Base-by-base conservation (phyloP, 37 sponge, comb jelly and placozoan genomes). In the Ianthella basta region DNA sequence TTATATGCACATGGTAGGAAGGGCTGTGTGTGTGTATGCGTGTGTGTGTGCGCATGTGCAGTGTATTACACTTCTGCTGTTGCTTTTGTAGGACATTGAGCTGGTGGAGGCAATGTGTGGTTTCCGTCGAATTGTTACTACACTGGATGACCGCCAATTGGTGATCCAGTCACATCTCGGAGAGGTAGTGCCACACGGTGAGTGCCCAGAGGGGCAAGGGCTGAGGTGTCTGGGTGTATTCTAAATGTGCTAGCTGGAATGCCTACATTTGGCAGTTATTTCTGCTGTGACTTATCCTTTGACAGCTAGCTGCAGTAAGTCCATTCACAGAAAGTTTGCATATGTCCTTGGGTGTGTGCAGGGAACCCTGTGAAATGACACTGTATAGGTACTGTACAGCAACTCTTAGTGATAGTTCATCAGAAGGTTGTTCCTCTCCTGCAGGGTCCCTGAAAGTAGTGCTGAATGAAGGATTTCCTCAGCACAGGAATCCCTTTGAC, bases 401-500 rank as follows among this genome's bases (percentile, higher is more conserved):
- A 44, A 8, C 6, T 44, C 50, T 44, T 8, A 44, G 50, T 44
- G 50, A 10, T 44, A 8, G 50, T 3, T 44, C 50, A 44, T 3
- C 50, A 44, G 8, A 10, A 8, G 50, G 3, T 3, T 44, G 6
- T 44, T 70, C 15, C 82, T 38, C 30, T 72, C 67, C 61, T 82
- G 25, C 83, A 92, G 92, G 80, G 75, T 89, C 90, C 59, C 57
- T 87, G 20, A 96, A 93, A 40, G 96, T 92, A 40, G 90, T 99
- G 6, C 85, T 99, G 59, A 91, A 88, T 84, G 99, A 99, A 72
- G 99, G 99, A 0, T 97, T 99, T 94, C 99, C 99, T 32, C 88
- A 87, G 29, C 70, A 92, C 30, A 92, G 81, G 81, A 91, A 89
- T 32, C 94, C 97, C 8, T 93, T 86, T 84, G 92, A 91, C 56